Evolutionary conservation across 2,113 vertebrate species (phyloP).

Genomic region (Pomatorhinus ruficollis): DNA sequence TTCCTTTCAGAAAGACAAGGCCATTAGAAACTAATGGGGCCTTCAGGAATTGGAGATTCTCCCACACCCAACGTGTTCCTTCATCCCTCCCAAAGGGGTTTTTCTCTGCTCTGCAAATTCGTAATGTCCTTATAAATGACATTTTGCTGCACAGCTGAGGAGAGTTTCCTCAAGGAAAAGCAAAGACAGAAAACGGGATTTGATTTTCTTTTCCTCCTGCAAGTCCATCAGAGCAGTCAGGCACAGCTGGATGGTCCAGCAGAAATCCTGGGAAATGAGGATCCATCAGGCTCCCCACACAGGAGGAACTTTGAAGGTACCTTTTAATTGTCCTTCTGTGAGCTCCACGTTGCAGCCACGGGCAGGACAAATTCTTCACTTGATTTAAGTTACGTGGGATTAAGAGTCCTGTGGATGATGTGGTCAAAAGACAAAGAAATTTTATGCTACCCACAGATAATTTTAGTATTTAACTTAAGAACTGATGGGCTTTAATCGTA

Average conservation of each 20-base stretch:
- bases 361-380: neutral
- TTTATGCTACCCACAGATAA: neutral
- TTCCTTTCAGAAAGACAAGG: neutral
- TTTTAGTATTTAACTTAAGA: neutral
- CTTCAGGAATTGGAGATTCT: neutral
- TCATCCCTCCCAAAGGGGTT: neutral
- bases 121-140: neutral
- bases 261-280: neutral
- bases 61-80: neutral
- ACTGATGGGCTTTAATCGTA: neutral
- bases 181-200: neutral
- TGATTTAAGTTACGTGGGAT: neutral
- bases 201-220: fast-evolving
- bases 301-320: neutral
- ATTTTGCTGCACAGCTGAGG: neutral
- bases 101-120: neutral
- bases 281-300: neutral
- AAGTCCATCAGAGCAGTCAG: neutral
- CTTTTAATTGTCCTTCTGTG: neutral
- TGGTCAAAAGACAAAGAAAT: neutral
- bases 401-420: fast-evolving
- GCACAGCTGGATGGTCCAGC: neutral
- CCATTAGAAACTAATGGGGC: neutral
- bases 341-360: neutral
- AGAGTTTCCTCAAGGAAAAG: neutral